Conservation (phyloP, 2,113 vertebrate genomes). For the Proteles cristata region DNA sequence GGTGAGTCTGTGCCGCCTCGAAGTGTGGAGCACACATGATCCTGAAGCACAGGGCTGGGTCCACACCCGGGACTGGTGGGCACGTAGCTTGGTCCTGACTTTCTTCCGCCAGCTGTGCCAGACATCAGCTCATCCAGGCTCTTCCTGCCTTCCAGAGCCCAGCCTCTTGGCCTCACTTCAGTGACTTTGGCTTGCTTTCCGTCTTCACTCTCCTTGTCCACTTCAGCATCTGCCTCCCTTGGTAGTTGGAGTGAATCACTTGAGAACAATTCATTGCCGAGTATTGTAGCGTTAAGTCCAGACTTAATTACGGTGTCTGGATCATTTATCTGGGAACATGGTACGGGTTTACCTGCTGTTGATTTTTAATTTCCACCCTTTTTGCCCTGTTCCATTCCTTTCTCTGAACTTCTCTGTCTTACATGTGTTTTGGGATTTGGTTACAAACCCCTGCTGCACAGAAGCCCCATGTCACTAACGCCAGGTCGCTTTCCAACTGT, state of each 20-base stretch:
- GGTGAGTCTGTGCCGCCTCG: conserved; percentile 77
- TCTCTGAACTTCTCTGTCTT: not conserved
- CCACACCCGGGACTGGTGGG: accelerated
- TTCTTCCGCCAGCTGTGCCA: accelerated
- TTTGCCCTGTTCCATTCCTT: not conserved
- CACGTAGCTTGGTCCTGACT: accelerated
- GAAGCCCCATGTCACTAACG: not conserved
- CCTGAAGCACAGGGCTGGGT: not conserved
- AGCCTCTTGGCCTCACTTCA: not conserved
- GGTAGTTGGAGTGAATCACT: not conserved
- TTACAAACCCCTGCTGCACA: not conserved
- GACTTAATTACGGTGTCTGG: conserved; percentile 17
- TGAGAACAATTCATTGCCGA: not conserved
- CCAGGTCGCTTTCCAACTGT: not conserved
- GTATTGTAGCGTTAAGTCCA: not conserved
- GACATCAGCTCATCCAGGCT: no score
- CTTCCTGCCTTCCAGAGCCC: not conserved
- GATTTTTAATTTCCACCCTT: not conserved
- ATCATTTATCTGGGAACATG: not conserved
- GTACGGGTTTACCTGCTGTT: not conserved
- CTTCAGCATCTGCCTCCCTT: not conserved
- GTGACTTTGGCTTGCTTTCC: not conserved
- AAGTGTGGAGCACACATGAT: accelerated
- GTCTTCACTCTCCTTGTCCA: not conserved
- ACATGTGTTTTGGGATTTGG: not conserved